Base-by-base conservation (phyloP, 1,140 invertebrate genomes). In the Dryas iulia region DNA sequence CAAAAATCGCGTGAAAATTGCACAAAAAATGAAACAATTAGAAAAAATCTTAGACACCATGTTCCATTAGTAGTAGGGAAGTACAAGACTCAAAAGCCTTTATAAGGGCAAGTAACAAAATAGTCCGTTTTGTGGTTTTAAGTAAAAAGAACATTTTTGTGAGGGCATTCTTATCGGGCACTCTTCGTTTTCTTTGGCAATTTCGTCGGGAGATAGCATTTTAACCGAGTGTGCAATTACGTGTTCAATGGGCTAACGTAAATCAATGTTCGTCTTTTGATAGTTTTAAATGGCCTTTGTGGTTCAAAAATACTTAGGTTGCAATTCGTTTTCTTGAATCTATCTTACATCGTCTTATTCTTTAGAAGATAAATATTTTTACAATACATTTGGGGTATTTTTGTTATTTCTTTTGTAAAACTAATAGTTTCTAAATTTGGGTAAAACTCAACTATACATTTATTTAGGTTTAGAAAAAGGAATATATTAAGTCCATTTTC, bases 161-260 rank as follows among this genome's bases (percentile, higher is more conserved):
- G 31, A 69, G 24, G 59, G 66, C 59, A 62, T 61, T 62, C 53
- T 26, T 57, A 64, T 56, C 52, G 53, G 28, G 39, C 39, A 64
- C 28, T 67, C 47, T 69, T 62, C 66, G 59, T 69, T 69, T 56
- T 60, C 66, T 60, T 35, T 39, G 59, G 66, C 58, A 47, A 63
- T 69, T 58, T 63, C 39, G 59, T 69, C 54, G 28, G 28, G 59
- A 69, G 60, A 57, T 66, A 66, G 64, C 64, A 18, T 69, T 69
- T 69, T 69, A 64, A 62, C 53, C 30, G 39, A 69, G 31, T 69
- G 66, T 69, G 59, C 66, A 63, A 69, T 69, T 63, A 69, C 60
- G 59, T 57, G 35, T 57, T 63, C 52, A 69, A 47, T 63, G 59
- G 53, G 10, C 24, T 39, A 53, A 57, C 56, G 24, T 66, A 59